Evolutionary conservation across 2,113 vertebrate genomes (phyloP).

Genomic region (Ifrita kowaldi): DNA sequence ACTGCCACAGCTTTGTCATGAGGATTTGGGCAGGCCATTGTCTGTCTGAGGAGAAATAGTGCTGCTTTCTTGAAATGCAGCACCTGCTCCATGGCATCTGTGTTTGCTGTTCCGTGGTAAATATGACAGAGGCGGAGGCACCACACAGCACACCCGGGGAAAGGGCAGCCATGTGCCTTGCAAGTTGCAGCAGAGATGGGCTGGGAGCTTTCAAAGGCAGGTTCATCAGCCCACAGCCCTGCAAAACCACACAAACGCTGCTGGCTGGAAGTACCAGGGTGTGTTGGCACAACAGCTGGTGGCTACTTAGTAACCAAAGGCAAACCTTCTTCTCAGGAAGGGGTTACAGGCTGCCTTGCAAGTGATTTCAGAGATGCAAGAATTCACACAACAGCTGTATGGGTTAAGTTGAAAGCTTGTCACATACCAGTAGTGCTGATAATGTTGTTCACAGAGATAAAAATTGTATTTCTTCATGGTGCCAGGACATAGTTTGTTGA

Average conservation of each 20-base stretch:
- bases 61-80: neutral
- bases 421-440: slow-evolving; percentile 33
- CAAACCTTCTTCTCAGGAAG: neutral
- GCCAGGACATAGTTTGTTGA: slow-evolving; percentile 28
- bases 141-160: accelerated
- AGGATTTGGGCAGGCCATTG: neutral
- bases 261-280: neutral
- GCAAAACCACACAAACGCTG: neutral
- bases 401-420: neutral
- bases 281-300: neutral
- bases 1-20: neutral
- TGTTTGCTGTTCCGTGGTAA: neutral
- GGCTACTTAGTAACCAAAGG: neutral
- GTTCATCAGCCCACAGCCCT: neutral
- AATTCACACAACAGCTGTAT: slow-evolving; percentile 14
- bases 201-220: neutral
- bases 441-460: slow-evolving; percentile 30
- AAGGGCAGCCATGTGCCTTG: accelerated
- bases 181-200: accelerated
- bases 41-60: neutral
- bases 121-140: neutral
- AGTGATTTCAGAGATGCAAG: neutral
- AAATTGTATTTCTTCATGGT: slow-evolving; percentile 4
- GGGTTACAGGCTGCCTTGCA: neutral
- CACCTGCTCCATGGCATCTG: neutral